Percentiles rank a stretch among this genome's conserved stretches.
phyloP scores from a whole-genome alignment of 2,888 invertebrate genomes.

The Caenorhabditis japonica region DNA sequence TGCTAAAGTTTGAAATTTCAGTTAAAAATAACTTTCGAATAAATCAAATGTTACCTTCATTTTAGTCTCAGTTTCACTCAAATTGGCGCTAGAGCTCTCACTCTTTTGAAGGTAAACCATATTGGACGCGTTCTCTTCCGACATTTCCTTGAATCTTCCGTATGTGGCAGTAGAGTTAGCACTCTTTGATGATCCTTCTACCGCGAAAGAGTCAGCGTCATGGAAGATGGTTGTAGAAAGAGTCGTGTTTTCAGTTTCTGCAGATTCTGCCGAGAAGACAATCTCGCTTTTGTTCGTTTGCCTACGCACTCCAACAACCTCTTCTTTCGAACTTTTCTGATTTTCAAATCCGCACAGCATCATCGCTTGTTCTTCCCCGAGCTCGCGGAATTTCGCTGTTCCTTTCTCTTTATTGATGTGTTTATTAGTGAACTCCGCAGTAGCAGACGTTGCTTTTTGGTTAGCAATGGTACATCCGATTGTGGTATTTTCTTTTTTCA shows the following conservation, averaged over 20 bases:
- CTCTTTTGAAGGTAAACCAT: constrained; percentile 64
- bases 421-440: constrained; percentile 26
- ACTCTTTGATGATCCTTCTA: constrained; percentile 55
- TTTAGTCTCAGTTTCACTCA: constrained; percentile 36
- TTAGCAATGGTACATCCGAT: constrained; percentile 51
- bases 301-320: constrained; percentile 31
- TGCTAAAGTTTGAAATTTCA: constrained; percentile 15
- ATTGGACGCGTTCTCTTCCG: constrained; percentile 60
- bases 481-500: constrained; percentile 56
- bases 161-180: constrained; percentile 40
- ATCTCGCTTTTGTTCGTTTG: constrained; percentile 46
- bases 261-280: constrained; percentile 48
- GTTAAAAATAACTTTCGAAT: too few relatives aligned
- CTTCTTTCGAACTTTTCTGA: constrained; percentile 46
- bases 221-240: constrained; percentile 48
- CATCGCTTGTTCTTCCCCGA: constrained; percentile 65
- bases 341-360: constrained; percentile 68
- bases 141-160: constrained; percentile 53
- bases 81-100: constrained; percentile 38
- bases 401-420: constrained; percentile 36
- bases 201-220: constrained; percentile 46
- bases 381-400: constrained; percentile 54
- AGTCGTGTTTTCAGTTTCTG: constrained; percentile 56
- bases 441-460: constrained; percentile 50
- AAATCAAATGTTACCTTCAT: too few relatives aligned